Conservation (phyloP, 2,888 invertebrate species). For the Biston stratarius region DNA sequence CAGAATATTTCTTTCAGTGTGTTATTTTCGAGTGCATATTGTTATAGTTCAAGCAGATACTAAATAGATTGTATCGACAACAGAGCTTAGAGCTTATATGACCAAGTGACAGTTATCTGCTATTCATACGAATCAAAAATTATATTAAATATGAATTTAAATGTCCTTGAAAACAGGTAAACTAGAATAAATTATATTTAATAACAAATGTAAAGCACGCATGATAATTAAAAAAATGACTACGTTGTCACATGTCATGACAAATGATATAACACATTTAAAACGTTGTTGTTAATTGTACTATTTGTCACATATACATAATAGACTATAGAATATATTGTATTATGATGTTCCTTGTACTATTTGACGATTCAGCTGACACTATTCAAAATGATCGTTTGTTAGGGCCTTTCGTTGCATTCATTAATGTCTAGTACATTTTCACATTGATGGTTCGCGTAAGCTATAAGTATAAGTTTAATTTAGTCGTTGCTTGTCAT, state of each 20-base stretch:
- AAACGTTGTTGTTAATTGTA: conserved; percentile 77
- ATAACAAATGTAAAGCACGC: conserved; percentile 57
- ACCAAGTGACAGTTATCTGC: conserved; percentile 57
- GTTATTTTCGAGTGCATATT: conserved; percentile 19
- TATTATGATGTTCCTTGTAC: conserved; percentile 76
- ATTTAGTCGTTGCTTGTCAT: too few species aligned
- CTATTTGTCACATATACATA: conserved; percentile 51
- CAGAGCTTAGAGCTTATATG: conserved; percentile 61
- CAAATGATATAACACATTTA: conserved; percentile 63
- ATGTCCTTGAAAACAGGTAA: conserved; percentile 71
- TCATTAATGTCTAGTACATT: too few species aligned
- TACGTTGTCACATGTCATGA: conserved; percentile 63
- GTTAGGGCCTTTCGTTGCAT: too few species aligned
- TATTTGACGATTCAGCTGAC: conserved; percentile 58
- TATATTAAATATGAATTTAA: conserved; percentile 50
- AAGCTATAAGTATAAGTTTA: too few species aligned
- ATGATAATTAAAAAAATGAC: conserved; percentile 55
- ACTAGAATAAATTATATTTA: conserved; percentile 60
- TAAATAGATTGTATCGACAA: conserved; percentile 44
- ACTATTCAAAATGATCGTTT: too few species aligned
- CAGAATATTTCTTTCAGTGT: conserved; percentile 36
- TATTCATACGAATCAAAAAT: conserved; percentile 43
- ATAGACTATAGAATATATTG: conserved; percentile 59
- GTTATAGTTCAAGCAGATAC: conserved; percentile 13
- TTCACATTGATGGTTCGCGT: too few species aligned